These are phyloP conservation scores for Brenthis ino DNA, from an alignment of 2,888 invertebrate species.

Conservation along the genomic window DNA sequence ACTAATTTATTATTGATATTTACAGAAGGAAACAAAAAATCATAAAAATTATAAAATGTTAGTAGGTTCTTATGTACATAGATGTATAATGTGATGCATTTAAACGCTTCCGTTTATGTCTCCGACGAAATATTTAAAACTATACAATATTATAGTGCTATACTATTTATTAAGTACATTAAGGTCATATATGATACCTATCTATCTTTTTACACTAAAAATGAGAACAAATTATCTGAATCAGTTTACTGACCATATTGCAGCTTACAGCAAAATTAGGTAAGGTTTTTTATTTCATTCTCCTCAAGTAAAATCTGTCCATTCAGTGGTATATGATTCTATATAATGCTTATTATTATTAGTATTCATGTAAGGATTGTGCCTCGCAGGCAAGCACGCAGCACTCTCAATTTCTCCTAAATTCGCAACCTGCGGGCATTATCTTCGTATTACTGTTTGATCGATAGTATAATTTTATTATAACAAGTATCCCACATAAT, in stretches of 20 bases:
- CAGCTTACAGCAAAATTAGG: not conserved
- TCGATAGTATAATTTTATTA: constrained; percentile 78
- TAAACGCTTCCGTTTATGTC: too few relatives aligned
- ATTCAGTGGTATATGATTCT: constrained; percentile 69
- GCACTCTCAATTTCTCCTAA: constrained; percentile 76
- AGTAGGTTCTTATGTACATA: too few relatives aligned
- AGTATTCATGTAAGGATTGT: constrained; percentile 62
- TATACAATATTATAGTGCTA: too few relatives aligned
- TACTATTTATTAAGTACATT: too few relatives aligned
- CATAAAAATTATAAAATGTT: too few relatives aligned
- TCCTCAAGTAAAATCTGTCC: constrained; percentile 44
- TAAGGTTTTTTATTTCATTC: constrained; percentile 30
- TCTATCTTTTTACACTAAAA: too few relatives aligned
- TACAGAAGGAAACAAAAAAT: too few relatives aligned
- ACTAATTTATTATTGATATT: too few relatives aligned
- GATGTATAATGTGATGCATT: too few relatives aligned
- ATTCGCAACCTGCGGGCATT: constrained; percentile 72
- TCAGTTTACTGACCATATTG: not conserved
- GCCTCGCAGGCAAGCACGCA: constrained; percentile 69
- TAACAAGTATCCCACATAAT: constrained; percentile 59
- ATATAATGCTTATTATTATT: constrained; percentile 65
- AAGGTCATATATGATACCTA: too few relatives aligned
- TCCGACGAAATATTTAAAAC: too few relatives aligned
- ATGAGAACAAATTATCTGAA: constrained; percentile 53
- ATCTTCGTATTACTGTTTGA: constrained; percentile 72